Base-by-base conservation (phyloP, 2,113 vertebrate genomes). In the Syngnathus typhle region DNA sequence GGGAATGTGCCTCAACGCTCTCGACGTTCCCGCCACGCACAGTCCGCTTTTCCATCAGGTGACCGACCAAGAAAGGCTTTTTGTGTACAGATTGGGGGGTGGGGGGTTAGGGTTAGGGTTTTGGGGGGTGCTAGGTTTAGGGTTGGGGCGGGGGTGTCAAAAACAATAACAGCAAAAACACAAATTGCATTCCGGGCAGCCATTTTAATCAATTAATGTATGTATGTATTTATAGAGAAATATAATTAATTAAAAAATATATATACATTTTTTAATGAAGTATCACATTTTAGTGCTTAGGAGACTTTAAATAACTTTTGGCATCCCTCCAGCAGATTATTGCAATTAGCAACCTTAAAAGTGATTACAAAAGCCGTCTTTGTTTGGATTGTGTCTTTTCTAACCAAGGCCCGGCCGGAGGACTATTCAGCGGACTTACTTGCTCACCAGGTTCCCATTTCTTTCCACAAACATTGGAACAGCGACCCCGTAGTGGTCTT, bases 391-490 rank as follows among this genome's bases (percentile, higher is more conserved):
- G 41, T 19, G 60, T 39, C 44, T 27, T 21, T 1, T 76, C 61
- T 32, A 61, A 75, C 75, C 21, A 86, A 99, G 96, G 96, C 96
- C 37, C 91, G 96, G 38, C 96, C 96, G 5, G 92, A 94, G 76
- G 96, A 99, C 85, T 99, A 99, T 56, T 88, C 96, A 18, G 90
- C 87, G 76, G 96, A 90, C 69, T 94, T 94, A 71, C 89, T 99
- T 75, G 89, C 94, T 76, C 96, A 98, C 87, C 96, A 99, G 75
- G 91, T 95, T 75, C 96, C 96, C n/a, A 85, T 99, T 68, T 99
- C 96, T 0, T 99, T 99, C 85, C 96, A 99, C 84, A 99, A 98
- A 84, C 95, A 99, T 85, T 98, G 96, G 96, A 98, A 99, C 84
- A 92, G 95, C 0, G 93, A 99, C 79, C 96, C 96, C 0, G 73